A percentile compares a stretch with the other conserved stretches of the same genome.
phyloP scores from a whole-genome alignment of 2,888 invertebrate species.

The Mimas tiliae region DNA sequence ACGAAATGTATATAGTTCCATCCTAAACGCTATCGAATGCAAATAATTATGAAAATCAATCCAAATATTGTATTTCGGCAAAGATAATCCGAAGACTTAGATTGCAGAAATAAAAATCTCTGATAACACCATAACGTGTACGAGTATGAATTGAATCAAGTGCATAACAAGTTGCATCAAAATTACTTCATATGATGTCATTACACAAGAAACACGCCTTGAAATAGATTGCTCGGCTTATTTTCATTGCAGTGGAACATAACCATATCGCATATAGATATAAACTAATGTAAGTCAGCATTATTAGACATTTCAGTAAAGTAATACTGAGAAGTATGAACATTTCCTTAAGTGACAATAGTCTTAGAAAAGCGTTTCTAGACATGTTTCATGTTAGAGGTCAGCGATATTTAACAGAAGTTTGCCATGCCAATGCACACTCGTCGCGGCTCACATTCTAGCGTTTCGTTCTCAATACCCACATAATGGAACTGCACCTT shows the following conservation, averaged over 20 bases:
- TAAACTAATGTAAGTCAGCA: not conserved
- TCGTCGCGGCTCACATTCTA: constrained; percentile 53
- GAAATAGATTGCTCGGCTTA: not conserved
- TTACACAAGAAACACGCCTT: not conserved
- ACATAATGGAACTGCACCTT: constrained; percentile 33
- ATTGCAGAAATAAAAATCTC: too few species aligned
- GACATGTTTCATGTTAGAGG: constrained; percentile 52
- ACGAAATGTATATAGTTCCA: too few species aligned
- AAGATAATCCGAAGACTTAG: too few species aligned
- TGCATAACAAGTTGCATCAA: not conserved
- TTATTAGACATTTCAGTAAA: not conserved
- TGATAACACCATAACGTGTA: not conserved
- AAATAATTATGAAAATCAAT: too few species aligned
- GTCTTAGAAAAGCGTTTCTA: constrained; percentile 20
- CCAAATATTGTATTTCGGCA: too few species aligned
- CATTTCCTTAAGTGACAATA: not conserved
- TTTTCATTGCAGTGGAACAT: not conserved
- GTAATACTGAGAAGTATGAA: not conserved
- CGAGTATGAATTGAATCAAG: not conserved
- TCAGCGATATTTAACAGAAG: constrained; percentile 59
- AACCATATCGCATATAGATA: not conserved
- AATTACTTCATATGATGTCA: not conserved
- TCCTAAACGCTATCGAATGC: too few species aligned
- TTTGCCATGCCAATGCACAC: constrained; percentile 53
- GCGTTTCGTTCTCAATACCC: constrained; percentile 64